phyloP scores from a whole-genome alignment of 1,140 invertebrate genomes.

The Drosophila teissieri region DNA sequence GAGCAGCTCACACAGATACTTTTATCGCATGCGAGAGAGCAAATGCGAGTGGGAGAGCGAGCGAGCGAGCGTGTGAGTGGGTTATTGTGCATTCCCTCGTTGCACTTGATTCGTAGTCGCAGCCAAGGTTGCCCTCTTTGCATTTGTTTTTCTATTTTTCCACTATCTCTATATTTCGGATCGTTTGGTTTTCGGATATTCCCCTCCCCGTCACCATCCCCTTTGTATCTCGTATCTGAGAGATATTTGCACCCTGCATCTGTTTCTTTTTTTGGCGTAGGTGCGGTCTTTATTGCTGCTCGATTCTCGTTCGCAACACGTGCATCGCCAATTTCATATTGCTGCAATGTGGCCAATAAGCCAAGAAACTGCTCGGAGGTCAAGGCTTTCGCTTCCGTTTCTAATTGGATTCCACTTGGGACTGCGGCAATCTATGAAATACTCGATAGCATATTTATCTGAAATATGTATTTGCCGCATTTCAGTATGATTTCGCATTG shows the following conservation, averaged over 20 bases:
- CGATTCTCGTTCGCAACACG: constrained; percentile 43
- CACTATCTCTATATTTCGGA: constrained; percentile 25
- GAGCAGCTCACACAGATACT: constrained; percentile 59
- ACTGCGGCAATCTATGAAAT: constrained; percentile 5
- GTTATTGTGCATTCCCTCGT: constrained; percentile 19
- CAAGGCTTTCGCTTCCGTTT: constrained; percentile 35
- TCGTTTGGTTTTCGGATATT: constrained; percentile 26
- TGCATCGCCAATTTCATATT: constrained; percentile 31
- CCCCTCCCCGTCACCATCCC: too few relatives aligned
- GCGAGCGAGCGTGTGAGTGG: constrained; percentile 15
- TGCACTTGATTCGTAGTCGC: constrained; percentile 28
- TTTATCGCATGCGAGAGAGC: constrained; percentile 71
- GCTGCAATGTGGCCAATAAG: constrained; percentile 39
- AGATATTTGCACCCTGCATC: constrained; percentile 14
- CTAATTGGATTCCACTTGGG: constrained; percentile 23
- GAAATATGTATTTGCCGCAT: background rate
- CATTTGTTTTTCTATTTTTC: constrained; percentile 40
- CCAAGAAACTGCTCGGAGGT: constrained; percentile 23
- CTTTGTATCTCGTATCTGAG: constrained; percentile 17
- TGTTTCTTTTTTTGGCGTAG: constrained; percentile 50
- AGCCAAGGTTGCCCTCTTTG: constrained; percentile 64
- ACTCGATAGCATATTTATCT: background rate
- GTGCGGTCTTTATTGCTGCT: constrained; percentile 26
- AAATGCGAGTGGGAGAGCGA: background rate
- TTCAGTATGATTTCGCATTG: background rate